Percentiles rank a stretch among this genome's conserved stretches.
These are phyloP conservation scores for Struthio camelus DNA, from an alignment of 2,113 vertebrate genomes.

Conservation along the genomic window DNA sequence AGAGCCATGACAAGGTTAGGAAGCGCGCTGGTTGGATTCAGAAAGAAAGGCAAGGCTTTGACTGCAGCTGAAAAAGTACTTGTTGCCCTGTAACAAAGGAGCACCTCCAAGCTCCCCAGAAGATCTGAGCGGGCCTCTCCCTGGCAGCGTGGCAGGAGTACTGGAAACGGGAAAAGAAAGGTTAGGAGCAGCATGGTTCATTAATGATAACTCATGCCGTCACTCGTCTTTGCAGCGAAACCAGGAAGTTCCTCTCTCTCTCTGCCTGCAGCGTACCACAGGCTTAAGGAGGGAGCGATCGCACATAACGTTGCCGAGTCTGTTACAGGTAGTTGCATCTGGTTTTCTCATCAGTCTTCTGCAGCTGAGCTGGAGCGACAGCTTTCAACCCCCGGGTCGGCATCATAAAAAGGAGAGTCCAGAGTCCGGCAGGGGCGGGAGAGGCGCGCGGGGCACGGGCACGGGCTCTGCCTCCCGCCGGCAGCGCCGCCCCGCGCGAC, in stretches of 20 bases:
- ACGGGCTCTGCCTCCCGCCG: not conserved
- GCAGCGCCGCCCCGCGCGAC: not conserved
- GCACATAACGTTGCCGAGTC: not conserved
- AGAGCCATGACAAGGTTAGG: not conserved
- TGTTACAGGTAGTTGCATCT: slow-evolving; percentile 8
- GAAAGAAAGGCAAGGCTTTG: not conserved
- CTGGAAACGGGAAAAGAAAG: not conserved
- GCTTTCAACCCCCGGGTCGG: slow-evolving; percentile 4
- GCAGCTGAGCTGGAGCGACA: slow-evolving; percentile 1
- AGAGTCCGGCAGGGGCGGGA: slow-evolving; percentile 8
- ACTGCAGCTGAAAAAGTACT: not conserved
- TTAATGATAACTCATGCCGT: not conserved
- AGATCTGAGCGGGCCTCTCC: not conserved
- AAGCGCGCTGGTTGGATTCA: not conserved
- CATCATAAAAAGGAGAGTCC: not conserved
- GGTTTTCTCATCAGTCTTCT: not conserved
- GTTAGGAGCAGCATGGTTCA: not conserved
- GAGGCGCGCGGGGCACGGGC: not conserved
- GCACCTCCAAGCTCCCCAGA: not conserved
- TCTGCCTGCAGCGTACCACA: not conserved
- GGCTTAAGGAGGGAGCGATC: slow-evolving; percentile 1
- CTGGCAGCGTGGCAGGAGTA: not conserved
- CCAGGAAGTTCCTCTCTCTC: slow-evolving; percentile 18
- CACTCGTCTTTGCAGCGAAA: not conserved
- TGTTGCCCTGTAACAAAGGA: not conserved